Base-by-base conservation (phyloP, 2,113 vertebrate genomes). In the Dendrocopos noguchii region DNA sequence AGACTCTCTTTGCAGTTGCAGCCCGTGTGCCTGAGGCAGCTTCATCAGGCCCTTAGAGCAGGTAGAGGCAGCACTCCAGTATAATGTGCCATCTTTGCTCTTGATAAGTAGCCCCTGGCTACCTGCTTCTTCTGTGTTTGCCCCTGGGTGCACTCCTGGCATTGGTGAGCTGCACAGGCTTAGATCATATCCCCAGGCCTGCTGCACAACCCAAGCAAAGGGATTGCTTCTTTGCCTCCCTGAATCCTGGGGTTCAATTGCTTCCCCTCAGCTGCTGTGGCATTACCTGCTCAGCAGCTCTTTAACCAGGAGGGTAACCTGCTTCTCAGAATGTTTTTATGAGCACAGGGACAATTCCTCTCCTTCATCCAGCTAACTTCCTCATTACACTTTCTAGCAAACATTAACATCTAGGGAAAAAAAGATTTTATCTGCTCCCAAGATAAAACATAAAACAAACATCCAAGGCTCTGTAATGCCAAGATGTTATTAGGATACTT, bases 381-480 rank as follows among this genome's bases (percentile, higher is more conserved):
- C 76, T 92, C 77, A 68, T 94, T 95, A 90, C 9, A 29, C 57
- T 96, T 92, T 87, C 63, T 20, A 83, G 34, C 65, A 81, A 90
- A 82, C 52, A 71, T 87, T 91, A 91, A 88, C 63, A 61, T 47
- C 67, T 81, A 85, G 71, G 3, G 7, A 81, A 88, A 90, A 2
- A 12, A 46, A 79, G 78, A 91, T 66, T 76, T 89, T 81, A 88
- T 92, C 84, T 71, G 27, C 47, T 96, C 77, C 80, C 80, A 63
- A 95, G 94, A 93, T 65, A 90, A 71, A 93, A 78, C 64, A 63
- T 94, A 92, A 95, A 91, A 44, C 77, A 91, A 95, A 80, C 67
- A 86, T 95, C 65, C 21, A 88, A 85, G 73, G 25, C 55, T 74
- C 50, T 87, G 29, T 84, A 70, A 60, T 53, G 36, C 65, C 57